A percentile compares a stretch with the other conserved stretches of the same genome.
These are phyloP conservation scores for Blastobasis adustella DNA, from an alignment of 2,888 invertebrate species.

Conservation along the genomic window DNA sequence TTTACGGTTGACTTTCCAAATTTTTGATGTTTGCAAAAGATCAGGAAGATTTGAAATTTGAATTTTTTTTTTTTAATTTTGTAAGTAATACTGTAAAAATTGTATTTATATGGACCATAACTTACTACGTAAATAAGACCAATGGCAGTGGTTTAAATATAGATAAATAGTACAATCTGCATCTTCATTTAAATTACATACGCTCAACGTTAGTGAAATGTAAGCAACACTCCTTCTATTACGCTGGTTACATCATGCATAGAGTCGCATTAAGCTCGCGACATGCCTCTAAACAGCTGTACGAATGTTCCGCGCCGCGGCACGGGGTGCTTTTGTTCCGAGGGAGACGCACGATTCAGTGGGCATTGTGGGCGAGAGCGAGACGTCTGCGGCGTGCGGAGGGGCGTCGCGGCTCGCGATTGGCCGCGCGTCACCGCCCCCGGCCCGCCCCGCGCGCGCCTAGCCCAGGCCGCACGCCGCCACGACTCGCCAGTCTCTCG, in stretches of 20 bases:
- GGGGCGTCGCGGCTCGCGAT: conserved; percentile 50
- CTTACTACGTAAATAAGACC: too few species aligned
- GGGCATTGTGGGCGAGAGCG: conserved; percentile 17
- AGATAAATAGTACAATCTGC: too few species aligned
- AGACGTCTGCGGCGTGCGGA: conserved; percentile 45
- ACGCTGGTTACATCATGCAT: conserved; percentile 55
- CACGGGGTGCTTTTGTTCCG: conserved; percentile 39
- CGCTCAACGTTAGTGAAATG: conserved; percentile 9
- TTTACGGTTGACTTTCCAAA: too few species aligned
- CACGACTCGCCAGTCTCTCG: conserved; percentile 58
- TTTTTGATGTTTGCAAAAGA: too few species aligned
- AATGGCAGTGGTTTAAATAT: too few species aligned
- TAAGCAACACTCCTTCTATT: conserved; percentile 35
- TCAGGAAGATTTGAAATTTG: too few species aligned
- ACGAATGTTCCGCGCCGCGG: conserved; percentile 44
- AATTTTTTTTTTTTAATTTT: too few species aligned
- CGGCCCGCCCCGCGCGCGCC: conserved; percentile 49
- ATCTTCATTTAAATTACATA: too few species aligned
- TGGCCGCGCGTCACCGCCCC: conserved; percentile 50
- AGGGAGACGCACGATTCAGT: conserved; percentile 30
- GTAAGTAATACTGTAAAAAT: too few species aligned
- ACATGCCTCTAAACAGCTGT: conserved; percentile 62
- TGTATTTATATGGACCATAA: too few species aligned
- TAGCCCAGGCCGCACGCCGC: conserved; percentile 44
- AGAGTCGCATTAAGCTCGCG: conserved; percentile 39